Conservation (phyloP, 2,888 invertebrate genomes). For the Patella caerulea region DNA sequence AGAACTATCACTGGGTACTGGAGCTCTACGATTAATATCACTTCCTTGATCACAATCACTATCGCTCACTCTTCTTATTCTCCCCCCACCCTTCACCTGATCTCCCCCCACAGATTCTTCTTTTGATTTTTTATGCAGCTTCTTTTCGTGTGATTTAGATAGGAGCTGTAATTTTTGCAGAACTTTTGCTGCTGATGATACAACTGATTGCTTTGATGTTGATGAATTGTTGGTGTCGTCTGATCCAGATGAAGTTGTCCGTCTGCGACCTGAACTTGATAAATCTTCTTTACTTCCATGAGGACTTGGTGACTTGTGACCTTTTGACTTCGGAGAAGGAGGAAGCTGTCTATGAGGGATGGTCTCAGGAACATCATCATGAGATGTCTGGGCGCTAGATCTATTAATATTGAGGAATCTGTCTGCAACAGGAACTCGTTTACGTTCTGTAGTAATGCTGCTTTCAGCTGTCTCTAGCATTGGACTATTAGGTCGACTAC, state of each 20-base stretch:
- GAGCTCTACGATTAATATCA: slow-evolving; percentile 40
- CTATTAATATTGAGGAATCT: slow-evolving; percentile 37
- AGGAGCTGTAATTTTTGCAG: slow-evolving; percentile 57
- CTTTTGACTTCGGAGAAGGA: slow-evolving; percentile 38
- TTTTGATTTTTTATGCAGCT: slow-evolving; percentile 43
- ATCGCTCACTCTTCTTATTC: slow-evolving; percentile 54
- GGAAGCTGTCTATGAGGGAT: slow-evolving; percentile 40
- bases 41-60: slow-evolving; percentile 44
- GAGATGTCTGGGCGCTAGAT: slow-evolving; percentile 29
- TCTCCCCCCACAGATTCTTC: slow-evolving; percentile 36
- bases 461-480: slow-evolving; percentile 42
- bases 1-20: slow-evolving; percentile 53
- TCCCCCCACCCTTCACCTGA: slow-evolving; percentile 21
- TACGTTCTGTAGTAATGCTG: slow-evolving; percentile 36
- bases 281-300: slow-evolving; percentile 42
- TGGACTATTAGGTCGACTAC: slow-evolving; percentile 61
- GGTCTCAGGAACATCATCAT: slow-evolving; percentile 32
- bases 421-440: slow-evolving; percentile 54
- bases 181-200: slow-evolving; percentile 52
- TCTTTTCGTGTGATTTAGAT: slow-evolving; percentile 52
- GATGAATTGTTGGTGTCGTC: slow-evolving; percentile 7
- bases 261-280: slow-evolving; percentile 7
- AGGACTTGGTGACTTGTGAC: slow-evolving; percentile 36
- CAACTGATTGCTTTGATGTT: slow-evolving; percentile 23
- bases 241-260: not conserved